These are phyloP conservation scores for Belonocnema kinseyi DNA, from an alignment of 1,140 invertebrate genomes.

Conservation along the genomic window DNA sequence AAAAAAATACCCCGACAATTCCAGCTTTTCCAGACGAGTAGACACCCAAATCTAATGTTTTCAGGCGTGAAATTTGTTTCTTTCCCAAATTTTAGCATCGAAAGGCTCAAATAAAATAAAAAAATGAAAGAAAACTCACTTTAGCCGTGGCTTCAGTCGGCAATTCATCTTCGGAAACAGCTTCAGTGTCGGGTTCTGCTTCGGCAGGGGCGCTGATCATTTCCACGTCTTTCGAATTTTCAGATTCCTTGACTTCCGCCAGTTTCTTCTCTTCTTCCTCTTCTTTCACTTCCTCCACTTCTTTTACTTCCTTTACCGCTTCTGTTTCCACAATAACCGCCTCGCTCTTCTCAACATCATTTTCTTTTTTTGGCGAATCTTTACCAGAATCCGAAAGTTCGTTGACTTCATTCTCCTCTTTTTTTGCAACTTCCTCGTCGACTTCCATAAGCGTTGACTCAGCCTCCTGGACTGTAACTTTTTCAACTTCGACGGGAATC, in stretches of 20 bases:
- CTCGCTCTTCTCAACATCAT: no score
- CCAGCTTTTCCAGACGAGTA: no score
- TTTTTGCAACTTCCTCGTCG: slow-evolving; percentile 22
- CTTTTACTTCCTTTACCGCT: slow-evolving; percentile 30
- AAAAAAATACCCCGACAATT: no score
- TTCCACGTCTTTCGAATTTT: slow-evolving; percentile 31
- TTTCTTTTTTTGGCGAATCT: no score
- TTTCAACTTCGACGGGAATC: background rate
- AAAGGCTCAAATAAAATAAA: background rate
- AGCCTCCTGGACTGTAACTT: background rate
- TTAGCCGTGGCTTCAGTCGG: slow-evolving; percentile 73
- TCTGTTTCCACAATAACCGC: background rate
- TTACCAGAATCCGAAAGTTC: slow-evolving; percentile 13
- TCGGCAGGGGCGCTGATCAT: slow-evolving; percentile 41
- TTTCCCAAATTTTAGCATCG: background rate
- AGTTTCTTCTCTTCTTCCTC: slow-evolving; percentile 5
- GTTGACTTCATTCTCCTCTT: slow-evolving; percentile 24
- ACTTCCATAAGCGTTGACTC: background rate
- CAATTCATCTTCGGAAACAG: slow-evolving; percentile 82
- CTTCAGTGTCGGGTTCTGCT: slow-evolving; percentile 80
- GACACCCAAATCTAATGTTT: no score
- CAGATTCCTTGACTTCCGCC: background rate
- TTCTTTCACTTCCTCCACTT: slow-evolving; percentile 18
- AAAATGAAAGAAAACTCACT: slow-evolving; percentile 51
- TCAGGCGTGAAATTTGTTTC: no score